Evolutionary conservation across 2,888 invertebrate species (phyloP).

Genomic region (Athripsodes cinereus): DNA sequence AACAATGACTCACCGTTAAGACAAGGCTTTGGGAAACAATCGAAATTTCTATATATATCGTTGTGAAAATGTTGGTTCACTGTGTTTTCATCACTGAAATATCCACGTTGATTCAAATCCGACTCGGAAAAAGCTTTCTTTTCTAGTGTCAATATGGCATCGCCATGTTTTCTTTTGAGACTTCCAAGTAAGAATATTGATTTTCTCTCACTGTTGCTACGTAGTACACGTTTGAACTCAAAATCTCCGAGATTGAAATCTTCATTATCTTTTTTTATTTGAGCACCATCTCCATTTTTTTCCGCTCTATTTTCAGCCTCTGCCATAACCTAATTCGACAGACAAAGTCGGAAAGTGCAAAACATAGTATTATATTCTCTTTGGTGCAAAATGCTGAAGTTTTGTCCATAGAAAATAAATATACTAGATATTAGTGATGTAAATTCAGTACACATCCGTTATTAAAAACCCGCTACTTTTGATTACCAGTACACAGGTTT

Average conservation of each 20-base stretch:
- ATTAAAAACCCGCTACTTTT: too few species aligned
- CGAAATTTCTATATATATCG: constrained; percentile 80
- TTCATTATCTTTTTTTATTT: not conserved
- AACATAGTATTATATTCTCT: too few species aligned
- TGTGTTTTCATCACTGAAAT: constrained; percentile 56
- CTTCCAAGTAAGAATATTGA: constrained; percentile 63
- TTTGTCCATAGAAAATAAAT: too few species aligned
- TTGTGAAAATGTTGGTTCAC: constrained; percentile 66
- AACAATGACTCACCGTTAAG: constrained; percentile 55
- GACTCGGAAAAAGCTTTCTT: constrained; percentile 73
- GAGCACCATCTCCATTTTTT: not conserved
- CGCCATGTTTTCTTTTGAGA: constrained; percentile 55
- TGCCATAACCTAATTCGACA: not conserved
- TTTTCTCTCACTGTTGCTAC: constrained; percentile 68
- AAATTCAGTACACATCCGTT: too few species aligned
- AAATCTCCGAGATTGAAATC: constrained; percentile 57
- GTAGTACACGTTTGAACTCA: constrained; percentile 58
- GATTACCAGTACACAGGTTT: too few species aligned
- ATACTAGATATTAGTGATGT: too few species aligned
- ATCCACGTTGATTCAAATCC: constrained; percentile 48
- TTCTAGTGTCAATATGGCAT: constrained; percentile 71
- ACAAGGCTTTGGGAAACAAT: constrained; percentile 57
- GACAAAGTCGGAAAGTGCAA: too few species aligned
- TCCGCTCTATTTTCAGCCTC: not conserved
- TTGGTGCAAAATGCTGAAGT: too few species aligned